Conservation (phyloP, 2,113 vertebrate species). For the Forbesichthys papilliferus region DNA sequence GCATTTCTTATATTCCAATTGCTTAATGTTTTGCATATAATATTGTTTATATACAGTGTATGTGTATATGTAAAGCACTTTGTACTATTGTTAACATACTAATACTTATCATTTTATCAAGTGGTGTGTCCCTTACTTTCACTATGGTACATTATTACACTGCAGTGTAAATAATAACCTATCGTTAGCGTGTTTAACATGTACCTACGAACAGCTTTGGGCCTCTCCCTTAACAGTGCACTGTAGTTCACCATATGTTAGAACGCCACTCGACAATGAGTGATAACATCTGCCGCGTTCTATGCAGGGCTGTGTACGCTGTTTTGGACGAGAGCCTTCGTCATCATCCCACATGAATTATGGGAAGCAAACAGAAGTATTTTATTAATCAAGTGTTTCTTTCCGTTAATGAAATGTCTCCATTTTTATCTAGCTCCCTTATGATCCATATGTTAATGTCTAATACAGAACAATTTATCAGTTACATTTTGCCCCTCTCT, state of each 20-base stretch:
- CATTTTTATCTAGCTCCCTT: conserved; percentile 69
- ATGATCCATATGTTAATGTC: conserved; percentile 80
- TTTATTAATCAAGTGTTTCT: conserved; percentile 74
- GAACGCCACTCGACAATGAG: conserved; percentile 13
- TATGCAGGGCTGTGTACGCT: conserved; percentile 38
- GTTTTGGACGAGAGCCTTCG: conserved; percentile 36
- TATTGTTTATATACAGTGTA: too few species aligned
- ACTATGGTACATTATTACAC: neutral
- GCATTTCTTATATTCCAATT: too few species aligned
- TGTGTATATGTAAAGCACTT: too few species aligned
- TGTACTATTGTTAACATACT: too few species aligned
- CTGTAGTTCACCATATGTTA: neutral
- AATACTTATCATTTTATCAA: too few species aligned
- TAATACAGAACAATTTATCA: conserved; percentile 75
- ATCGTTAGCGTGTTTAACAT: neutral
- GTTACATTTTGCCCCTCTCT: conserved; percentile 63
- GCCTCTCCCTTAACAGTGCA: neutral
- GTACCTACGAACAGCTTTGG: neutral
- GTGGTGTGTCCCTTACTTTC: neutral
- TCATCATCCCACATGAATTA: conserved; percentile 63
- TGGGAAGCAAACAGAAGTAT: conserved; percentile 59
- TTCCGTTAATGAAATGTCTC: conserved; percentile 77
- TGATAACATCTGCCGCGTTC: conserved; percentile 14
- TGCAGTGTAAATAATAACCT: neutral
- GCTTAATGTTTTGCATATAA: too few species aligned